These are phyloP conservation scores for Erebia ligea DNA, from an alignment of 2,888 invertebrate genomes.

Conservation along the genomic window DNA sequence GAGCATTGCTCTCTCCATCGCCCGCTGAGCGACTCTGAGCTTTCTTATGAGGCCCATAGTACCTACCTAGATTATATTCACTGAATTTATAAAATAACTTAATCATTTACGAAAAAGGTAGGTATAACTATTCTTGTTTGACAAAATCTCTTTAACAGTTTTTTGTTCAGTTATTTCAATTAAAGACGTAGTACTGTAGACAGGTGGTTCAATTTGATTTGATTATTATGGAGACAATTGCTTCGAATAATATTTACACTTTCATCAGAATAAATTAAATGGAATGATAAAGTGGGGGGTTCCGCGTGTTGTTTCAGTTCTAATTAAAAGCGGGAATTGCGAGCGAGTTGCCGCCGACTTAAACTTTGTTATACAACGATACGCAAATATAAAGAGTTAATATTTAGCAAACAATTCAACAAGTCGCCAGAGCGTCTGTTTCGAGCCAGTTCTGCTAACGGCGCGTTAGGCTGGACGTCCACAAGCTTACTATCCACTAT, in stretches of 20 bases:
- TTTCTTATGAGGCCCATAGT: too few species aligned
- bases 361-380: not conserved
- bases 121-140: too few species aligned
- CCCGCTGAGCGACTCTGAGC: too few species aligned
- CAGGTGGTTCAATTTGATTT: not conserved
- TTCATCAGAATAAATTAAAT: not conserved
- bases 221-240: not conserved
- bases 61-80: too few species aligned
- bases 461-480: not conserved
- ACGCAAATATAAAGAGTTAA: constrained; percentile 7
- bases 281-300: not conserved
- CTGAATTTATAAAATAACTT: too few species aligned
- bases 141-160: too few species aligned
- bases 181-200: not conserved
- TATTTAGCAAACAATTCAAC: not conserved
- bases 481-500: not conserved
- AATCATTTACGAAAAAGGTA: too few species aligned
- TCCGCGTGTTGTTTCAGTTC: constrained; percentile 12
- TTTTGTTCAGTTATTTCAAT: too few species aligned
- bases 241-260: constrained; percentile 7
- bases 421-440: too few species aligned
- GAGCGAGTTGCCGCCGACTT: not conserved
- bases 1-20: too few species aligned
- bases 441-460: not conserved
- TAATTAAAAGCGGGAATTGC: constrained; percentile 7